A percentile compares a stretch with the other conserved stretches of the same genome.
Evolutionary conservation across 1,140 invertebrate genomes (phyloP).

Genomic region (Lucilia cuprina): DNA sequence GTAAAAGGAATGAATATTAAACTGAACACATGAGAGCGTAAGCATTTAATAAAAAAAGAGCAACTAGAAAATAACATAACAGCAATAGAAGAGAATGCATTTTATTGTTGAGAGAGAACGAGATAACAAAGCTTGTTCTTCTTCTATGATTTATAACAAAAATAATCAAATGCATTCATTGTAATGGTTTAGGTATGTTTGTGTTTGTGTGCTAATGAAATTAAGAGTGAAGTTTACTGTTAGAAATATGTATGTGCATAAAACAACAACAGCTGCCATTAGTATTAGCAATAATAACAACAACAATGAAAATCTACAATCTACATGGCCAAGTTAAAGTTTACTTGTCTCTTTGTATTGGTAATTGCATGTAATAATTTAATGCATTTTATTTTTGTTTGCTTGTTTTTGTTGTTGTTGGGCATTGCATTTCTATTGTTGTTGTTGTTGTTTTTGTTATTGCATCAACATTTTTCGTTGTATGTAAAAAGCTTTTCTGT

Average conservation of each 20-base stretch:
- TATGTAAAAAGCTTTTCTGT: background rate
- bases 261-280: background rate
- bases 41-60: too few relatives aligned
- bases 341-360: conserved; percentile 3
- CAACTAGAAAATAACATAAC: too few relatives aligned
- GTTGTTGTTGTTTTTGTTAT: too few relatives aligned
- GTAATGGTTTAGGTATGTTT: background rate
- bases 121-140: conserved; percentile 8
- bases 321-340: conserved; percentile 29
- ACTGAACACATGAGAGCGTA: too few relatives aligned
- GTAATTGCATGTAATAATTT: conserved; percentile 24
- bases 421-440: background rate
- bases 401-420: background rate
- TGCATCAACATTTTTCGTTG: background rate
- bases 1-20: too few relatives aligned
- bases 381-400: background rate
- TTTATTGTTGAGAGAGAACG: background rate
- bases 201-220: conserved; percentile 23
- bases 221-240: conserved; percentile 35
- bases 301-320: background rate
- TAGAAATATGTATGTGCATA: conserved; percentile 12
- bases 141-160: conserved; percentile 13
- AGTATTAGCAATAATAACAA: background rate
- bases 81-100: background rate
- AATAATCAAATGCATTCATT: background rate